phyloP scores from a whole-genome alignment of 1,140 invertebrate genomes.

The Bacillus rossius region DNA sequence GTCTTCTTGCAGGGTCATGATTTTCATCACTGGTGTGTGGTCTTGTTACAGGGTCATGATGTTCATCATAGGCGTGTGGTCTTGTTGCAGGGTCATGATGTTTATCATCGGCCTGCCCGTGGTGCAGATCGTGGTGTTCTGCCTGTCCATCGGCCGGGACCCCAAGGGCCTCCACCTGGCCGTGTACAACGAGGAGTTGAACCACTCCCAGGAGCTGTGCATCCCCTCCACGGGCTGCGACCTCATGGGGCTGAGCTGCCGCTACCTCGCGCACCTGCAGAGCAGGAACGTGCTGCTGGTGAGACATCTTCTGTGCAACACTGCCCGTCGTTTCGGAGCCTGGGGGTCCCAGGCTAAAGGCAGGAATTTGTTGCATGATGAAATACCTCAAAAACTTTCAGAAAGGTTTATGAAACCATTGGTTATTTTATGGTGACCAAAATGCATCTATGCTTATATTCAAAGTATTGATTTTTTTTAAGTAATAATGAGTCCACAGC shows the following conservation, averaged over 20 bases:
- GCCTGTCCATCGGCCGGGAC: slow-evolving; percentile 87
- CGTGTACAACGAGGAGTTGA: slow-evolving; percentile 78
- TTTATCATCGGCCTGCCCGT: slow-evolving; percentile 91
- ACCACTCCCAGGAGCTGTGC: slow-evolving; percentile 41
- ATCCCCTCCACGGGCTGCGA: slow-evolving; percentile 51
- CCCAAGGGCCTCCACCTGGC: slow-evolving; percentile 77
- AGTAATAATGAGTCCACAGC: neutral
- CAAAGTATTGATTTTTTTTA: neutral
- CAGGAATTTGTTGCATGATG: too few relatives aligned
- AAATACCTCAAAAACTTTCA: too few relatives aligned
- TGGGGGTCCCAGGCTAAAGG: too few relatives aligned
- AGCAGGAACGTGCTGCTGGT: slow-evolving; percentile 55
- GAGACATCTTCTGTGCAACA: slow-evolving; percentile 24
- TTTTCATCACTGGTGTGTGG: neutral
- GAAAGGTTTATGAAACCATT: too few relatives aligned
- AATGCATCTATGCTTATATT: neutral
- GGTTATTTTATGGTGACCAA: neutral
- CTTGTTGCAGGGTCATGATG: slow-evolving; percentile 62
- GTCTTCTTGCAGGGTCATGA: too few relatives aligned
- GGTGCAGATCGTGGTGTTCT: slow-evolving; percentile 91
- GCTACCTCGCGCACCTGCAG: slow-evolving; percentile 63
- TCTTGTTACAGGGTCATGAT: slow-evolving; percentile 63
- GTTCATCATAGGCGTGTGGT: slow-evolving; percentile 74
- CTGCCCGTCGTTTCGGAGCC: too few relatives aligned
- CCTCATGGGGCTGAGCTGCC: slow-evolving; percentile 63